Percentiles rank a stretch among this genome's conserved stretches.
phyloP scores from a whole-genome alignment of 2,888 invertebrate genomes.

The Drosophila buzzatii region DNA sequence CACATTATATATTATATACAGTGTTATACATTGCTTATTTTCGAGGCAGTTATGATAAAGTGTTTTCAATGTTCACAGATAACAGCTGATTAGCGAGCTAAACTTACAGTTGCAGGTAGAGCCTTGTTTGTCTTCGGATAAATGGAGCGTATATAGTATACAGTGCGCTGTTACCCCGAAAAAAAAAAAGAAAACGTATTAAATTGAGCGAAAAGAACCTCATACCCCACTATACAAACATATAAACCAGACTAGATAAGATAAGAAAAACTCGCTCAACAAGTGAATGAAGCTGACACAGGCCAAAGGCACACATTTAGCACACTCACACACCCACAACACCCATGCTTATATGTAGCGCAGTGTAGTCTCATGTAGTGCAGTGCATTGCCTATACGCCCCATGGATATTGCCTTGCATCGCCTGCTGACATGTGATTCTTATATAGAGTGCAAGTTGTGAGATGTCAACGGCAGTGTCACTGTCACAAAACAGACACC shows the following conservation, averaged over 20 bases:
- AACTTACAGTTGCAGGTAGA: constrained; percentile 35
- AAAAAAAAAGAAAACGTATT: neutral
- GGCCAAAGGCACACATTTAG: constrained; percentile 11
- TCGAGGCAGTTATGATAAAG: constrained; percentile 15
- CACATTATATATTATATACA: constrained; percentile 1
- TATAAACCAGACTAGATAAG: constrained; percentile 61
- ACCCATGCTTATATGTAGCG: neutral
- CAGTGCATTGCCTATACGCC: constrained; percentile 48
- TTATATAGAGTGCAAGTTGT: constrained; percentile 64
- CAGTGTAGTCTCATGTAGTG: constrained; percentile 15
- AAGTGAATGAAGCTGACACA: constrained; percentile 65
- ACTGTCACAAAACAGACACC: constrained; percentile 42
- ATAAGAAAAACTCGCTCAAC: constrained; percentile 74
- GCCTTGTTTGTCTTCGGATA: constrained; percentile 42
- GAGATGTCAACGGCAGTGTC: constrained; percentile 75
- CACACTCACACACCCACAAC: constrained; percentile 2
- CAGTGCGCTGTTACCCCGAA: constrained; percentile 13
- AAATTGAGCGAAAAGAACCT: constrained; percentile 48
- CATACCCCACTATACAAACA: constrained; percentile 62
- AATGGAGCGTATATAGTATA: neutral
- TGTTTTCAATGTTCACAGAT: constrained; percentile 24
- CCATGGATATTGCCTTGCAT: constrained; percentile 50
- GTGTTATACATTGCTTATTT: neutral
- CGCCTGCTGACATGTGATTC: constrained; percentile 53
- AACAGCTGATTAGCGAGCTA: constrained; percentile 40